phyloP scores from a whole-genome alignment of 2,888 invertebrate genomes.

The Smittia sp. region DNA sequence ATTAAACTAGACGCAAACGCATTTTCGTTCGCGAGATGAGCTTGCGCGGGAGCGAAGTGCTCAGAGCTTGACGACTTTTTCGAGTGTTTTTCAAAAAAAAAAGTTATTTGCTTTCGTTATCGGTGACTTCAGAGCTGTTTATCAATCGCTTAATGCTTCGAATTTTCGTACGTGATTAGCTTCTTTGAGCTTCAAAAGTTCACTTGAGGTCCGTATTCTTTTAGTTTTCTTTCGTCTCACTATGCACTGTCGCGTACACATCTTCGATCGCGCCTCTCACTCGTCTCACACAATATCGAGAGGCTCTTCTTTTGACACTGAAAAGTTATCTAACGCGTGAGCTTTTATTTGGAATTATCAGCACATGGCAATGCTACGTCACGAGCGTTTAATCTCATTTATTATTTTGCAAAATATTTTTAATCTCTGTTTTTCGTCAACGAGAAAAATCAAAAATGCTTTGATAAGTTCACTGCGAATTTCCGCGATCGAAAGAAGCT shows the following conservation, averaged over 20 bases:
- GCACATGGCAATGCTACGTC: background rate
- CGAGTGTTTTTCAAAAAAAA: too few species aligned
- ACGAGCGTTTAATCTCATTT: background rate
- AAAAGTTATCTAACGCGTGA: background rate
- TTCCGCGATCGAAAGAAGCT: slow-evolving; percentile 7
- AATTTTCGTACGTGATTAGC: background rate
- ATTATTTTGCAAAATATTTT: background rate
- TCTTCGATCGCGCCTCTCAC: too few species aligned
- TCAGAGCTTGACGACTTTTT: too few species aligned
- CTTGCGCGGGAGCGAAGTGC: too few species aligned
- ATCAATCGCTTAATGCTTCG: background rate
- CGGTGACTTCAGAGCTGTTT: background rate
- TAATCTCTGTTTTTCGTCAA: background rate
- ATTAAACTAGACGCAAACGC: too few species aligned
- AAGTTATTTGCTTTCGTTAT: too few species aligned
- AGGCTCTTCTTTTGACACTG: background rate
- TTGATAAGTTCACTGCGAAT: slow-evolving; percentile 5
- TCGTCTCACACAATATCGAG: too few species aligned
- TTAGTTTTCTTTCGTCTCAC: too few species aligned
- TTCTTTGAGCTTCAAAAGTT: background rate
- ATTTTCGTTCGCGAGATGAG: too few species aligned
- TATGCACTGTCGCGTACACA: too few species aligned
- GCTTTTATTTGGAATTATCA: background rate
- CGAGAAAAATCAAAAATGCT: background rate
- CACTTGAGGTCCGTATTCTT: too few species aligned